These are phyloP conservation scores for Frieseomelitta varia DNA, from an alignment of 1,140 invertebrate species.

Conservation along the genomic window DNA sequence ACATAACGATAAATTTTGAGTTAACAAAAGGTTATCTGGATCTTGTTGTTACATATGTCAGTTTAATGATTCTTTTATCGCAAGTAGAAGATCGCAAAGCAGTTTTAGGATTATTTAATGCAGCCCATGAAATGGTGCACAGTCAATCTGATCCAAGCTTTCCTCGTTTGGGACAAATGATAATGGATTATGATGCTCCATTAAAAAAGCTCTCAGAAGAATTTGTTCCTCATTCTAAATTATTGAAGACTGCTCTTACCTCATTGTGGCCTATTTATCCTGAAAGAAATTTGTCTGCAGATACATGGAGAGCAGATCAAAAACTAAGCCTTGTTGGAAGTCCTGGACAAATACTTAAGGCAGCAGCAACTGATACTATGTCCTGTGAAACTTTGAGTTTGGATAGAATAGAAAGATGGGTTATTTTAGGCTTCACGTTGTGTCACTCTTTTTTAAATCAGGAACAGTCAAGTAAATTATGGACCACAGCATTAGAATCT, in stretches of 20 bases:
- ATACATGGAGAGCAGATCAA: conserved; percentile 96
- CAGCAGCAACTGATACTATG: conserved; percentile 97
- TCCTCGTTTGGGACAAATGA: conserved; percentile 97
- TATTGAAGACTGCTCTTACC: conserved; percentile 91
- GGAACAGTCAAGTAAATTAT: conserved; percentile 93
- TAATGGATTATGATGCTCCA: conserved; percentile 98
- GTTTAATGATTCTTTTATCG: conserved; percentile 97
- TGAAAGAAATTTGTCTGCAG: conserved; percentile 94
- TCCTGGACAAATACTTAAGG: conserved; percentile 94
- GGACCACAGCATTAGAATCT: conserved; percentile 94
- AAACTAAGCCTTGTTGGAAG: conserved; percentile 97
- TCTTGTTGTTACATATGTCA: conserved; percentile 95
- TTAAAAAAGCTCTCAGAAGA: conserved; percentile 98
- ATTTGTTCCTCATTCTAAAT: conserved; percentile 96
- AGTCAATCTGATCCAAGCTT: conserved; percentile 95
- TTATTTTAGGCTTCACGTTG: conserved; percentile 96
- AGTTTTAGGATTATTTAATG: conserved; percentile 98
- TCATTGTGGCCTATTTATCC: conserved; percentile 95
- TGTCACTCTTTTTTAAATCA: conserved; percentile 93
- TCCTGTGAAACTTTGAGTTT: conserved; percentile 98
- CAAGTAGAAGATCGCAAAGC: conserved; percentile 98
- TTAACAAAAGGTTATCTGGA: conserved; percentile 98
- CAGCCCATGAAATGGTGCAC: conserved; percentile 97
- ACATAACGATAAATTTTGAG: conserved; percentile 98
- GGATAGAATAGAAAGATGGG: conserved; percentile 97